Conservation (phyloP, 2,888 invertebrate species). For the Andricus quercusramuli region DNA sequence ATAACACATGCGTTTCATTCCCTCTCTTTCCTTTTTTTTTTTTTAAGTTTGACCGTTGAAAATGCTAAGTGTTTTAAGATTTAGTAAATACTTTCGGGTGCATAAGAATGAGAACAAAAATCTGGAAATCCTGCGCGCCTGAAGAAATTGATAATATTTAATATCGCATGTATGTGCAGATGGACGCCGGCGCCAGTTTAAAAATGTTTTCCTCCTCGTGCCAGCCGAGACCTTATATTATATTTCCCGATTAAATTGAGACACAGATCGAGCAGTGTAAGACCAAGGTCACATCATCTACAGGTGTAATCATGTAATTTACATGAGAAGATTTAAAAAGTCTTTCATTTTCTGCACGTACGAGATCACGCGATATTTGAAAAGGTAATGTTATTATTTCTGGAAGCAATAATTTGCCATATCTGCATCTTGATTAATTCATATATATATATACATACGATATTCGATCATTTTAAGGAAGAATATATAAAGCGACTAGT, state of each 20-base stretch:
- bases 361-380: conserved; percentile 12
- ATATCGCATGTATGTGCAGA: background rate
- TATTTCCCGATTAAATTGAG: conserved; percentile 25
- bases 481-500: background rate
- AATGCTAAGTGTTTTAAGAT: too few relatives aligned
- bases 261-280: conserved; percentile 11
- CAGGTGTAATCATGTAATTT: conserved; percentile 41
- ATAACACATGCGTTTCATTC: too few relatives aligned
- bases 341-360: conserved; percentile 5
- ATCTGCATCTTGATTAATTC: conserved; percentile 6
- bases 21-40: too few relatives aligned
- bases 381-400: conserved; percentile 28
- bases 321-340: conserved; percentile 12
- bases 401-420: background rate
- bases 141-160: background rate
- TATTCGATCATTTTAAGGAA: background rate
- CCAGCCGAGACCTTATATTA: background rate
- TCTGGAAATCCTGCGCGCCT: too few relatives aligned
- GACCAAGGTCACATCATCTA: conserved; percentile 12
- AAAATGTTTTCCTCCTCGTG: conserved; percentile 7
- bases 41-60: too few relatives aligned
- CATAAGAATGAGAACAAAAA: too few relatives aligned
- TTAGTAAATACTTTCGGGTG: too few relatives aligned
- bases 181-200: background rate
- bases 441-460: too few relatives aligned